A percentile compares a stretch with the other conserved stretches of the same genome.
Conservation (phyloP, 2,797 vertebrate species). For the Coilia nasus region DNA sequence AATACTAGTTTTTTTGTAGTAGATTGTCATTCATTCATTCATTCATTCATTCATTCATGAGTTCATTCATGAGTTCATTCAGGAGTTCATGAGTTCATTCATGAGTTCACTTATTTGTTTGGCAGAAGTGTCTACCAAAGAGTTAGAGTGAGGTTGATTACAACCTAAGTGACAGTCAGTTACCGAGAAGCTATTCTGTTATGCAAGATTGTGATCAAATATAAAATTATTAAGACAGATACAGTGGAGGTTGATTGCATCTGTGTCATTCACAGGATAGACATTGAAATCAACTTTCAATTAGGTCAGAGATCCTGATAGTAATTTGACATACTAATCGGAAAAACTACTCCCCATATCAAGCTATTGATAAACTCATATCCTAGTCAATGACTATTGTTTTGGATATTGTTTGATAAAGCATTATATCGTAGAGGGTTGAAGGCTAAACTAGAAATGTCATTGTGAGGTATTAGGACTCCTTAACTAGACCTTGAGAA, state of each 20-base stretch:
- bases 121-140: background rate
- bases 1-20: background rate
- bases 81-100: background rate
- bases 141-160: background rate
- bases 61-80: background rate
- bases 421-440: background rate
- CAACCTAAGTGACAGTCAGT: background rate
- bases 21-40: too few relatives aligned
- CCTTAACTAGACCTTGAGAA: background rate
- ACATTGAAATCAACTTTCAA: conserved; percentile 2
- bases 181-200: background rate
- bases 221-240: background rate
- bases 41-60: too few relatives aligned
- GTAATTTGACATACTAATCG: background rate
- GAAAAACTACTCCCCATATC: background rate
- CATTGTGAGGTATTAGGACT: too few relatives aligned
- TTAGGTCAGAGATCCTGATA: background rate
- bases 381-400: background rate
- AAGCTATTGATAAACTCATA: background rate
- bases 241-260: background rate
- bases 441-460: background rate
- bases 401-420: background rate
- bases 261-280: background rate
- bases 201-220: background rate
- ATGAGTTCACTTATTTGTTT: background rate